phyloP scores from a whole-genome alignment of 2,113 vertebrate species.

The Trachemys scripta region DNA sequence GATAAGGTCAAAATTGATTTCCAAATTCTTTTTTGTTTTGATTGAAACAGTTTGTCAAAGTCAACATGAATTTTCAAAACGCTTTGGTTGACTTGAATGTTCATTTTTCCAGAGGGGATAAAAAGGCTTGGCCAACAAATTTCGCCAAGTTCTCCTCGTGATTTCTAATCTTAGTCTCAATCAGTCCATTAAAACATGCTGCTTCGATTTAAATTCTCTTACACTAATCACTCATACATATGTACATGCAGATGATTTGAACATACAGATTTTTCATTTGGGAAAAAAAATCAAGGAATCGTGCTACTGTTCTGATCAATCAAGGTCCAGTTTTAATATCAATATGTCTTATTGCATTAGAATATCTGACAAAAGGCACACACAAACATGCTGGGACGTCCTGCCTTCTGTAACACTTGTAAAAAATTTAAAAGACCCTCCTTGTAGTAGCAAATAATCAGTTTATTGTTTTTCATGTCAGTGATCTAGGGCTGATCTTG shows the following conservation, averaged over 20 bases:
- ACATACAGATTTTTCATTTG: neutral
- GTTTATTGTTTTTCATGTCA: too few species aligned
- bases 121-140: neutral
- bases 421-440: too few species aligned
- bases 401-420: too few species aligned
- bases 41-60: neutral
- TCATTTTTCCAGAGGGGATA: too few species aligned
- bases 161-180: neutral
- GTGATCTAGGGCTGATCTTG: too few species aligned
- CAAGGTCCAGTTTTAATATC: neutral
- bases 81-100: too few species aligned
- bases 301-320: neutral
- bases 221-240: neutral
- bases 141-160: neutral
- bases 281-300: neutral
- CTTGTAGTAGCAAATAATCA: too few species aligned
- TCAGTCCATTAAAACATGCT: neutral
- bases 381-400: too few species aligned
- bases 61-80: too few species aligned
- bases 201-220: neutral
- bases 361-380: neutral
- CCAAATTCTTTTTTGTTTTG: neutral
- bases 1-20: neutral
- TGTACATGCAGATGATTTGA: neutral
- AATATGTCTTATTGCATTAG: neutral